phyloP scores from a whole-genome alignment of 2,888 invertebrate genomes.

The Phalera bucephala region DNA sequence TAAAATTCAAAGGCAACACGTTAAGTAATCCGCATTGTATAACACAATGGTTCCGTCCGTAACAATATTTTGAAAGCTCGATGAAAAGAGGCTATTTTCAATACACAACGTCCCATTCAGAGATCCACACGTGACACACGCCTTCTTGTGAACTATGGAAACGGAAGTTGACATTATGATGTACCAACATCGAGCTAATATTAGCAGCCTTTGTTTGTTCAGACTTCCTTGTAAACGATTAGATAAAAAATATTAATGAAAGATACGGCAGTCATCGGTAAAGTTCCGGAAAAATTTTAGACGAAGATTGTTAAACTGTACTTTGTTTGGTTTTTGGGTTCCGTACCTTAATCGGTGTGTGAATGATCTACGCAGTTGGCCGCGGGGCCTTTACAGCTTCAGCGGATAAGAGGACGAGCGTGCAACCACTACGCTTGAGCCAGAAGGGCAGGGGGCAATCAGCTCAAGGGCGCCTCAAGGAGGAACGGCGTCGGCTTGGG shows the following conservation, averaged over 20 bases:
- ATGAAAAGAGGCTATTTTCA: conserved; percentile 48
- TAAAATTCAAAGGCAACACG: conserved; percentile 11
- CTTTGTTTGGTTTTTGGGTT: too few relatives aligned
- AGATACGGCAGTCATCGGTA: too few relatives aligned
- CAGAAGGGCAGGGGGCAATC: too few relatives aligned
- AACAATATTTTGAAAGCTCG: conserved; percentile 65
- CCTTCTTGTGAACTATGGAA: conserved; percentile 37
- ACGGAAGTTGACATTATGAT: conserved; percentile 64
- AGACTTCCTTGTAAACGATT: conserved; percentile 30
- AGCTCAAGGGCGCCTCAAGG: too few relatives aligned
- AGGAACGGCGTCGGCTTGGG: too few relatives aligned
- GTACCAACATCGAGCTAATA: conserved; percentile 44
- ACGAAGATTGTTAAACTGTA: too few relatives aligned
- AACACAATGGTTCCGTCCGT: conserved; percentile 45
- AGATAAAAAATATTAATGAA: conserved; percentile 23
- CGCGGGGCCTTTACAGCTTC: too few relatives aligned
- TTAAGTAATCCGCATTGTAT: conserved; percentile 38
- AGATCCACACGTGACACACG: conserved; percentile 32
- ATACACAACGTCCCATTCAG: conserved; percentile 49
- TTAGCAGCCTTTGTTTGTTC: conserved; percentile 39
- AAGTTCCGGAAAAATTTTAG: too few relatives aligned
- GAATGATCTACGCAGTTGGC: too few relatives aligned
- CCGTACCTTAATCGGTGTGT: too few relatives aligned
- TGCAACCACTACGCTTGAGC: too few relatives aligned
- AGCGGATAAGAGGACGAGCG: too few relatives aligned